Conservation (phyloP, 2,113 vertebrate species). For the Trachemys scripta region DNA sequence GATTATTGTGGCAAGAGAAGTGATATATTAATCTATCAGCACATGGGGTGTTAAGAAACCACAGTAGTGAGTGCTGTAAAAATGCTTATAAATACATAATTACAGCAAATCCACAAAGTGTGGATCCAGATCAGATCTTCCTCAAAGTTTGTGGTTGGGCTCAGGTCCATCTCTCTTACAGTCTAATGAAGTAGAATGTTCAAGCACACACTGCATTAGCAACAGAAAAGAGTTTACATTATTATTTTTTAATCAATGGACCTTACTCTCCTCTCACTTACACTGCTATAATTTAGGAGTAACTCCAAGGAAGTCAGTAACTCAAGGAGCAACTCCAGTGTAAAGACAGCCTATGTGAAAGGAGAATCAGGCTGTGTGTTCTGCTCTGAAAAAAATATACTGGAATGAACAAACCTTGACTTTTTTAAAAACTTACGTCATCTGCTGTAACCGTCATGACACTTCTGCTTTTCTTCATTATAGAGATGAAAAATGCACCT, state of each 20-base stretch:
- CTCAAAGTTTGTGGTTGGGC: neutral
- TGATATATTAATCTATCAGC: neutral
- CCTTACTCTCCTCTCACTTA: neutral
- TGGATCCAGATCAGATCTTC: neutral
- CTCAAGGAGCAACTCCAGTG: neutral
- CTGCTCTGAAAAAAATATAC: neutral
- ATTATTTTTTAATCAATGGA: rapidly evolving
- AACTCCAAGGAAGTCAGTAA: neutral
- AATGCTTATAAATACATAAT: rapidly evolving
- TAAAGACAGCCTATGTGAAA: neutral
- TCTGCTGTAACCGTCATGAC: conserved; percentile 87
- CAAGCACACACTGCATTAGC: rapidly evolving
- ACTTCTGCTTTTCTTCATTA: conserved; percentile 95
- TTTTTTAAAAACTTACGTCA: conserved; percentile 81
- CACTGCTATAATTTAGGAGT: no score
- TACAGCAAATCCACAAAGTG: neutral
- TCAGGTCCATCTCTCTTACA: rapidly evolving
- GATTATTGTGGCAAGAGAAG: neutral
- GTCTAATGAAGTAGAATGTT: neutral
- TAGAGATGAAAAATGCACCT: conserved; percentile 2
- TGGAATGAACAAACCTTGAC: neutral
- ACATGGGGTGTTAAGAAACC: neutral
- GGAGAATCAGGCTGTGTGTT: neutral
- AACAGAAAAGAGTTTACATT: neutral
- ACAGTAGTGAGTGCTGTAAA: neutral